phyloP scores from a whole-genome alignment of 2,113 vertebrate species.

The Chaetodon trifascialis region DNA sequence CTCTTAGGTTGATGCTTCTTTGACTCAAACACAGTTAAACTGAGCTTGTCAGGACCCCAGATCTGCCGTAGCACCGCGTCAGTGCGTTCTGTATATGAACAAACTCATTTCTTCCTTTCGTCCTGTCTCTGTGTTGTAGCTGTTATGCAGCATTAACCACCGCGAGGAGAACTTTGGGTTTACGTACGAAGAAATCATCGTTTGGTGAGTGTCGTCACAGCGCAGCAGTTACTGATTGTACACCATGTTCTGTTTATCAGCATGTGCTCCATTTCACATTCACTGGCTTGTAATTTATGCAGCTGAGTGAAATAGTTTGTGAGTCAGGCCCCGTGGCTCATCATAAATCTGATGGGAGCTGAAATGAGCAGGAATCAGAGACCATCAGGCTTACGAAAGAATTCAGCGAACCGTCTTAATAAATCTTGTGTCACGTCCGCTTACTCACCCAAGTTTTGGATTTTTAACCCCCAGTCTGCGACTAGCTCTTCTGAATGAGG shows the following conservation, averaged over 20 bases:
- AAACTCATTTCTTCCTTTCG: neutral
- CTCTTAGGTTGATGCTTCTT: neutral
- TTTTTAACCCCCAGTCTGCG: constrained; percentile 86
- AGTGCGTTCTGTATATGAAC: neutral
- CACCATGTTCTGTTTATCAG: neutral
- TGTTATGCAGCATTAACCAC: constrained; percentile 95
- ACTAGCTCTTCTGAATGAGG: constrained; percentile 96
- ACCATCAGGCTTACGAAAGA: neutral
- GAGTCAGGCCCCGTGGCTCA: neutral
- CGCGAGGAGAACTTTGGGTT: constrained; percentile 95
- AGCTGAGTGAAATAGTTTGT: neutral
- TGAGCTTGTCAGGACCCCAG: neutral
- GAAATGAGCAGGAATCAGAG: neutral
- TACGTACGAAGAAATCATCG: constrained; percentile 97
- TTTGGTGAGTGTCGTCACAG: constrained; percentile 89
- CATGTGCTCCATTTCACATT: neutral
- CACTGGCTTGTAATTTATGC: neutral
- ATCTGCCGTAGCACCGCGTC: neutral
- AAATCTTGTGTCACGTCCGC: neutral
- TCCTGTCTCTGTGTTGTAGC: constrained; percentile 81
- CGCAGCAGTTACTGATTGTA: neutral
- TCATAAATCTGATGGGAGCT: neutral
- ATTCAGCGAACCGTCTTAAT: neutral
- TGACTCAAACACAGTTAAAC: neutral
- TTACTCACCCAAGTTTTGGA: neutral